Evolutionary conservation across 2,888 invertebrate species (phyloP), one percentile per base, ranked within the genome.

Genomic region (Corbicula japonica): DNA sequence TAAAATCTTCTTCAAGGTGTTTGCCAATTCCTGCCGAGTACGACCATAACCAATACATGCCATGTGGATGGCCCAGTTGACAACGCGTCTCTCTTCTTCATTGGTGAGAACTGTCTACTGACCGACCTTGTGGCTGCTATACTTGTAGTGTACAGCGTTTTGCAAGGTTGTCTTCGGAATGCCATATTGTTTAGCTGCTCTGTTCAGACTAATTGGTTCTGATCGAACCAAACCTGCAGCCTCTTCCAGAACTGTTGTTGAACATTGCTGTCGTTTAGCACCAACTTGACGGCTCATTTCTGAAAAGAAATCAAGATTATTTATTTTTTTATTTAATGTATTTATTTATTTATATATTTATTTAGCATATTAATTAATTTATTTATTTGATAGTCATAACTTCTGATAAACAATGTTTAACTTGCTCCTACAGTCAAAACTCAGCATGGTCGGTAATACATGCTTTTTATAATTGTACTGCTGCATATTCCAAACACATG

Each of bases 61-160:
- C 76, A 76, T 76, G 15, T 76, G 56, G 18, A 56, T 54, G 5
- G 75, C 69, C 75, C 75, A 75, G n/a, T 76, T 38, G 8, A 65
- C 70, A n/a, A n/a, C n/a, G 1, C 46, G 3, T 12, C 6, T 41
- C 21, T 61, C 41, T 21, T 61, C 38, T 38, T 61, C 18, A 23
- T 34, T 21, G 23, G 35, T 58, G 5, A 58, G 23, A 35, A 58
- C 30, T 34, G 58, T 58, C 15, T n/a, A 15, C 3, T 58, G 58
- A n/a, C 58, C 58, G 15, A 32, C 35, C 6, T 58, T 58, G 21
- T 35, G 58, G 8, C 34, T 18, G 30, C 34, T 15, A n/a, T 58
- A 58, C 35, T 58, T 58, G n/a, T 58, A 34, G 21, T 58, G 58
- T 30, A 30, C 58, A 32, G 58, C 58, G n/a, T 35, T 58, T 58